A percentile compares a stretch with the other conserved stretches of the same genome.
Evolutionary conservation across 2,888 invertebrate species (phyloP).

Genomic region (Bellardia pandia): DNA sequence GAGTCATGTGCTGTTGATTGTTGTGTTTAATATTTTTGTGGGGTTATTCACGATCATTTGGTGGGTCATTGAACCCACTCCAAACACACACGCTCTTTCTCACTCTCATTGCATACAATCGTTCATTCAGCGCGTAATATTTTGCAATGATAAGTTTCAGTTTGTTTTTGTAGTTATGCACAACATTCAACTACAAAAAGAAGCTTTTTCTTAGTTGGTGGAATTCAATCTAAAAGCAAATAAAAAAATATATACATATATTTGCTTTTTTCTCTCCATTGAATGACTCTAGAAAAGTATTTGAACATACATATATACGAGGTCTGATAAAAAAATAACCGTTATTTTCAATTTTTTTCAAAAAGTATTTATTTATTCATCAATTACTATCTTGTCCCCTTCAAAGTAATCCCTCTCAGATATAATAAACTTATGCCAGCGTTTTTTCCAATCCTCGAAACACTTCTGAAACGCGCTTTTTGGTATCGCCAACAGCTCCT

Average conservation of each 20-base stretch:
- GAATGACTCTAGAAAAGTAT: slow-evolving; percentile 50
- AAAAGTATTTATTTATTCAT: no score
- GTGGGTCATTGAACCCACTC: slow-evolving; percentile 62
- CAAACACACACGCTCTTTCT: slow-evolving; percentile 25
- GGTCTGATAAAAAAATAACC: no score
- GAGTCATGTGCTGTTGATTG: slow-evolving; percentile 43
- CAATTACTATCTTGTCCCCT: no score
- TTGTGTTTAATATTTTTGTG: slow-evolving; percentile 49
- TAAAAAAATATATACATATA: neutral
- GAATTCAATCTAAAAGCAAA: slow-evolving; percentile 57
- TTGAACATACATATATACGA: slow-evolving; percentile 28
- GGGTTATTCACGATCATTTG: slow-evolving; percentile 70
- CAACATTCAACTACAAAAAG: slow-evolving; percentile 17
- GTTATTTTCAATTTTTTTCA: no score
- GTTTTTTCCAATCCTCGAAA: no score
- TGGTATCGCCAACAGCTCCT: no score
- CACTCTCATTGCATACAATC: slow-evolving; percentile 31
- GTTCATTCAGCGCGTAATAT: slow-evolving; percentile 42
- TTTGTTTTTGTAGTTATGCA: slow-evolving; percentile 9
- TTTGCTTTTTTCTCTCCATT: no score
- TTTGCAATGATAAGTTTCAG: slow-evolving; percentile 61
- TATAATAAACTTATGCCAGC: no score
- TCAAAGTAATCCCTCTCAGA: no score
- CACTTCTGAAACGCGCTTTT: no score
- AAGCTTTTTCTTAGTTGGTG: slow-evolving; percentile 11